Evolutionary conservation across 2,797 vertebrate species (phyloP).

Genomic region (Lagodon rhomboides): DNA sequence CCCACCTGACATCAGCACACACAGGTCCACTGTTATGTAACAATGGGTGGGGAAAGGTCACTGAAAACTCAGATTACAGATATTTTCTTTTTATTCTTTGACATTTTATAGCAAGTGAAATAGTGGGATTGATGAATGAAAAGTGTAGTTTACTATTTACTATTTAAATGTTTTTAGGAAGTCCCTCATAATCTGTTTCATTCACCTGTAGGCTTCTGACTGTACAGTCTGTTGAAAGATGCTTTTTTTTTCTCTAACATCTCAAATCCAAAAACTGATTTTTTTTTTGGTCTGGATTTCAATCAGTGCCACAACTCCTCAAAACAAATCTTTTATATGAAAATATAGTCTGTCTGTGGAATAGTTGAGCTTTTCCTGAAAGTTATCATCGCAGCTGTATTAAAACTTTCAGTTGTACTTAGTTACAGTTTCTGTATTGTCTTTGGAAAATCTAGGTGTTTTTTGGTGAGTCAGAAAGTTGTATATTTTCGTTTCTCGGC

Average conservation of each 20-base stretch:
- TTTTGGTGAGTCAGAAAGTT: background rate
- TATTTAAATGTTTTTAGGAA: background rate
- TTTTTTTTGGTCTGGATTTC: background rate
- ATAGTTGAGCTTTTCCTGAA: too few species aligned
- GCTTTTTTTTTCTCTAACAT: background rate
- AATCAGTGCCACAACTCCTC: background rate
- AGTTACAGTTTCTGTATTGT: background rate
- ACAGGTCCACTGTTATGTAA: conserved; percentile 35
- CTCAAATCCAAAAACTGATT: background rate
- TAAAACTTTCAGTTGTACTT: background rate
- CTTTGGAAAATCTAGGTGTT: background rate
- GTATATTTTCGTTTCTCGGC: background rate
- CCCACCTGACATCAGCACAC: background rate
- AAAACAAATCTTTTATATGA: background rate
- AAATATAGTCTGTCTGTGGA: too few species aligned
- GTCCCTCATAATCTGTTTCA: background rate
- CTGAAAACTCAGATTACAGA: background rate
- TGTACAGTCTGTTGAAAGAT: background rate
- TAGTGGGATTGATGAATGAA: background rate
- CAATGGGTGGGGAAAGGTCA: conserved; percentile 22
- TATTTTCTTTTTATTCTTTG: background rate
- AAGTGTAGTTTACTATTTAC: background rate
- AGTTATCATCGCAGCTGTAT: background rate
- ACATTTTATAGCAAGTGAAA: background rate
- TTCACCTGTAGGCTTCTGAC: background rate